Evolutionary conservation across 2,113 vertebrate species (phyloP), one percentile per base, ranked within the genome.

Genomic region (Chloroceryle aenea): DNA sequence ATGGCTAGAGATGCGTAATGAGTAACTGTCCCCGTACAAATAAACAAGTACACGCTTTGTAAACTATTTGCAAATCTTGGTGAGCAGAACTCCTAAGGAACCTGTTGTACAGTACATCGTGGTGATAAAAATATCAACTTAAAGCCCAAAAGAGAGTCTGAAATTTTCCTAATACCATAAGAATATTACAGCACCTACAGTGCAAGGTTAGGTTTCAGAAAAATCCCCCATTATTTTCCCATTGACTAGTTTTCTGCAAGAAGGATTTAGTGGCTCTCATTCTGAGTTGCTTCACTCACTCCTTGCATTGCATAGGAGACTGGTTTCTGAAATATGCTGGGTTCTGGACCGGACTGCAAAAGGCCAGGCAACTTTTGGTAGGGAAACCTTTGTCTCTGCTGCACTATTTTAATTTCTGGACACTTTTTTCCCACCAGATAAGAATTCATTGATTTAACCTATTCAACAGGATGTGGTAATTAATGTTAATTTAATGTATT

Each of bases 101-200:
- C 17, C 30, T 77, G 27, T 14, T 0, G 1, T 19, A 17, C 1
- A 25, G 0, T 5, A 25, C 32, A 22, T 12, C 12, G 8, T 38
- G 23, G 42, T 52, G 20, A 29, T 8, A 56, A 4, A 47, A 64
- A 32, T 23, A 71, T 4, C 8, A 52, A 34, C 29, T 21, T 68
- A 6, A 64, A 45, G 20, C 38, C 32, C 64, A 71, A 74, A 64
- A 64, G 12, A 47, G 53, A 85, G 23, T 6, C n/a, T n/a, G 23
- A 14, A 18, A 20, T 15, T 56, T 42, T 58, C 47, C 58, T 47
- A 32, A 18, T 36, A 27, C 36, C 47, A 13, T 2, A 20, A 27
- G 18, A 43, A 22, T 27, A 38, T 29, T 56, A 22, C 34, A 52
- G 69, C 42, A 62, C 18, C 43, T 66, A 1, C 52, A n/a, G 21